These are phyloP conservation scores for Euborellia annulipes DNA, from an alignment of 1,140 invertebrate genomes.

Conservation along the genomic window DNA sequence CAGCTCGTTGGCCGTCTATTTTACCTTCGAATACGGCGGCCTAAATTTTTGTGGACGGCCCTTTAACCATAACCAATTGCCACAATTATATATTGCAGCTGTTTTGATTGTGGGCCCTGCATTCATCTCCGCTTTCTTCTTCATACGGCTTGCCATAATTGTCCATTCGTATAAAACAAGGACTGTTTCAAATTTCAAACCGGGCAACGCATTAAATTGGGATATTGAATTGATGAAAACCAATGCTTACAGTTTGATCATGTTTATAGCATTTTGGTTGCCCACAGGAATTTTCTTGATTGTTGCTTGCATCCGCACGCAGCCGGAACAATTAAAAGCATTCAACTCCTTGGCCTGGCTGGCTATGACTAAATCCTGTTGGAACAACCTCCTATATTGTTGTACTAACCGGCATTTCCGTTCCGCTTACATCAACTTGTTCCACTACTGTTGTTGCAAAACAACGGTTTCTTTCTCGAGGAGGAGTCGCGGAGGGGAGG, in stretches of 20 bases:
- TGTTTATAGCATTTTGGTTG: constrained; percentile 50
- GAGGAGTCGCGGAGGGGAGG: constrained; percentile 15
- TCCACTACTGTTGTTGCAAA: constrained; percentile 72
- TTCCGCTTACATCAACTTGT: constrained; percentile 58
- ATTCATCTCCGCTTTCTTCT: too few relatives aligned
- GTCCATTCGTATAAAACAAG: too few relatives aligned
- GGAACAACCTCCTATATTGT: constrained; percentile 51
- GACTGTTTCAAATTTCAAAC: constrained; percentile 39
- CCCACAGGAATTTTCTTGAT: constrained; percentile 42
- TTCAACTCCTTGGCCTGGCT: constrained; percentile 52
- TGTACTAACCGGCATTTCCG: constrained; percentile 47
- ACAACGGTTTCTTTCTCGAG: constrained; percentile 50
- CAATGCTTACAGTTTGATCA: constrained; percentile 44
- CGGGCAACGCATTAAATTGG: constrained; percentile 40
- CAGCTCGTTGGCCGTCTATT: constrained; percentile 16
- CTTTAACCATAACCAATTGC: too few relatives aligned
- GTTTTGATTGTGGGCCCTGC: too few relatives aligned
- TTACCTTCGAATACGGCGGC: too few relatives aligned
- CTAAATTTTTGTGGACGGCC: too few relatives aligned
- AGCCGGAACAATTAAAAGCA: constrained; percentile 28
- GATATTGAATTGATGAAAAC: constrained; percentile 44
- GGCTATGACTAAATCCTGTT: constrained; percentile 47
- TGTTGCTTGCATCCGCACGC: constrained; percentile 31
- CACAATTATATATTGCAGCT: too few relatives aligned
- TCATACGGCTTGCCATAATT: too few relatives aligned